Evolutionary conservation across 2,797 vertebrate species (phyloP), one percentile per base, ranked within the genome.

Genomic region (Distichodus sexfasciatus): DNA sequence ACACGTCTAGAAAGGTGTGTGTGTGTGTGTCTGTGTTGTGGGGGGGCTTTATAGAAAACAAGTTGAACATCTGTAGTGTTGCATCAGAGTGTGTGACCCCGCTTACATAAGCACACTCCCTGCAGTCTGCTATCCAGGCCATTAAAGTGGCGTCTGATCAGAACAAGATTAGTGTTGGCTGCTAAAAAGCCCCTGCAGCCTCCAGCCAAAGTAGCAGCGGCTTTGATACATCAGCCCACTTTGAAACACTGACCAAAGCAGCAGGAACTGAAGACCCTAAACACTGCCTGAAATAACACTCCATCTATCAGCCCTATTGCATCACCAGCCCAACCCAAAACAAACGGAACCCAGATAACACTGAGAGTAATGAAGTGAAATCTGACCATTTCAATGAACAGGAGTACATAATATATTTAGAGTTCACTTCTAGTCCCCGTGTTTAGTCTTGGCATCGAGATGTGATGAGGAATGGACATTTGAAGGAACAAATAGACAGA

Each of bases 61-160:
- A 17, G 4, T 14, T 31, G 26, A 53, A 67, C 66, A 65, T 70
- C 60, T 72, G 71, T 12, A 48, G 12, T 26, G 31, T 68, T 63
- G 58, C 72, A 59, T 47, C 63, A 62, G 38, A 68, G 31, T n/a
- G 48, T 26, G 54, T 63, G 72, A 55, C 51, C 53, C 61, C 40
- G 19, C 50, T 74, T 68, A 74, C 17, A 54, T 71, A 74, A 74
- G 23, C 38, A n/a, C 15, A 31, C 38, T 57, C 57, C 38, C 35
- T 43, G 35, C 48, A 70, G 66, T 24, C 62, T 55, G 11, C 28
- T 31, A 50, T 53, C 58, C 76, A 71, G 62, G 17, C 35, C 26
- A 6, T 33, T 69, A 60, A 60, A 48, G 43, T 58, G 4, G 17
- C 12, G 50, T 66, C 63, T 71, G 62, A 71, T 54, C 65, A 68